Percentiles rank a stretch among this genome's conserved stretches.
Evolutionary conservation across 1,140 invertebrate genomes (phyloP).

Genomic region (Drosophila oshimai): DNA sequence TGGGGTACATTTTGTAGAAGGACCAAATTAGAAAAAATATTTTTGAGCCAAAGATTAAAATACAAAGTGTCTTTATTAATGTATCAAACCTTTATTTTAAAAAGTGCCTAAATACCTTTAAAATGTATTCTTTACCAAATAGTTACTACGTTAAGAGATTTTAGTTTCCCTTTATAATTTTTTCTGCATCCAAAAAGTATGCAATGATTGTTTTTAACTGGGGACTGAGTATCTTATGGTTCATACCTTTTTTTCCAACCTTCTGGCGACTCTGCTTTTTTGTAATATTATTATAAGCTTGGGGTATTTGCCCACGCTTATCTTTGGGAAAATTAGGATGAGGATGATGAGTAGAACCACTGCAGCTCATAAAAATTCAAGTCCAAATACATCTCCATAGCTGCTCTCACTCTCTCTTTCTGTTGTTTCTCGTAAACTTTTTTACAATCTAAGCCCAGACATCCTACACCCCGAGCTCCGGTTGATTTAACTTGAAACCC

Average conservation of each 20-base stretch:
- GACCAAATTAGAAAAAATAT: too few relatives aligned
- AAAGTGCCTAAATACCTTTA: too few relatives aligned
- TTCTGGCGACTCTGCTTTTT: background rate
- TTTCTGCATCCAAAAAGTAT: background rate
- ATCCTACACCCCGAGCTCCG: constrained; percentile 4
- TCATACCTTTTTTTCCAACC: constrained; percentile 1
- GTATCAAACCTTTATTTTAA: too few relatives aligned
- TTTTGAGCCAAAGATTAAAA: too few relatives aligned
- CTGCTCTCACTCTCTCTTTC: constrained; percentile 3
- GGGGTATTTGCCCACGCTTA: background rate
- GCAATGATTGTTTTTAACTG: too few relatives aligned
- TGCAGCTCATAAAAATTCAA: constrained; percentile 64
- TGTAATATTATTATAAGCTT: constrained; percentile 24
- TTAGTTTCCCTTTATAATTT: too few relatives aligned
- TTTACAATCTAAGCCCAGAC: constrained; percentile 33
- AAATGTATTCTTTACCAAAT: too few relatives aligned
- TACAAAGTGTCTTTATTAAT: too few relatives aligned
- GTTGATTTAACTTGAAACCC: constrained; percentile 77
- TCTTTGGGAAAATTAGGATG: constrained; percentile 8
- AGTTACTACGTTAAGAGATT: too few relatives aligned
- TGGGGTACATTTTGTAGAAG: too few relatives aligned
- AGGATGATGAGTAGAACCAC: background rate
- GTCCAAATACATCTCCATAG: constrained; percentile 29
- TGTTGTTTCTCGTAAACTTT: constrained; percentile 35
- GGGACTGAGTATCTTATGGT: background rate